Conservation (phyloP, 1,140 invertebrate species). For the Mizuhopecten yessoensis region DNA sequence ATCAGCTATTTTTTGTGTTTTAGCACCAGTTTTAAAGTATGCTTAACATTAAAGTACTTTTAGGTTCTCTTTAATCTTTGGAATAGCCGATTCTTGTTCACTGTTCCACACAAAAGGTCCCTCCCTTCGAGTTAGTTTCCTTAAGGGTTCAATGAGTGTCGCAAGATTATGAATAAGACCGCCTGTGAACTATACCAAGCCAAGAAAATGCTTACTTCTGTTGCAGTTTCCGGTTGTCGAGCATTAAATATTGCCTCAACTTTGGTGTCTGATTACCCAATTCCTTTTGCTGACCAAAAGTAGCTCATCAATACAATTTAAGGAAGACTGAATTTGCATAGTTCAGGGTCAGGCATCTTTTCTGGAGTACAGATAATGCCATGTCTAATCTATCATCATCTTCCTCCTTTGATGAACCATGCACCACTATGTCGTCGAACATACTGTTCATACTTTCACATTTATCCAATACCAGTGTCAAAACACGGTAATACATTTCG, state of each 20-base stretch:
- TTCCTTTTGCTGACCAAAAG: constrained; percentile 63
- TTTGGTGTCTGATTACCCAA: constrained; percentile 50
- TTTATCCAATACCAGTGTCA: constrained; percentile 56
- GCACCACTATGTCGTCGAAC: constrained; percentile 69
- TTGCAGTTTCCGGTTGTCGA: no score
- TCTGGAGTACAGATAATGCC: constrained; percentile 56
- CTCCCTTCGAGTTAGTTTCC: no score
- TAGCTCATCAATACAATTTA: constrained; percentile 67
- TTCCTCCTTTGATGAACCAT: constrained; percentile 57
- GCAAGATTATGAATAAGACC: no score
- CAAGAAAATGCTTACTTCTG: no score
- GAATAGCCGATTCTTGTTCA: no score
- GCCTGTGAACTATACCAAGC: no score
- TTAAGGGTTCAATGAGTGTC: no score
- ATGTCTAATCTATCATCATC: constrained; percentile 59
- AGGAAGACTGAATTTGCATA: constrained; percentile 64
- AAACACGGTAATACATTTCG: constrained; percentile 63
- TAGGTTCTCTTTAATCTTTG: no score
- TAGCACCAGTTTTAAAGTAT: no score
- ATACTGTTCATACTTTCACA: constrained; percentile 64
- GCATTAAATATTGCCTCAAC: constrained; percentile 57
- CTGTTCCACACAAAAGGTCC: no score
- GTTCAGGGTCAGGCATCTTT: constrained; percentile 63
- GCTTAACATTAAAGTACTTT: no score
- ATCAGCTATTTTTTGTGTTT: no score